These are phyloP conservation scores for Equus przewalskii DNA, from an alignment of 2,113 vertebrate species.

Conservation along the genomic window DNA sequence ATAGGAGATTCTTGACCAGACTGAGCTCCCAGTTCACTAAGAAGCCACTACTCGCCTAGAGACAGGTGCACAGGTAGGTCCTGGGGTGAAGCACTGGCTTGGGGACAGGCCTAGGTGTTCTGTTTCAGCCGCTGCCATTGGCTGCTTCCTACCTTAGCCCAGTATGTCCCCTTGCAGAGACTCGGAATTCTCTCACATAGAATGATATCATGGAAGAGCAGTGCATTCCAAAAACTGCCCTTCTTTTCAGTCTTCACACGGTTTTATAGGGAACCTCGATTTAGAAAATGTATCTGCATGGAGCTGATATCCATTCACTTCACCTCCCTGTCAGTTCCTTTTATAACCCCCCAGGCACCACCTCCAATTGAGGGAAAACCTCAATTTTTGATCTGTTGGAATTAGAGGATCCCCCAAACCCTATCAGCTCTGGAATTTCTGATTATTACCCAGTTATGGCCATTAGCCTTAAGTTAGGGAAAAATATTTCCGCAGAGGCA, in stretches of 20 bases:
- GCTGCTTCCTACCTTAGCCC: neutral
- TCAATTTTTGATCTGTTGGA: neutral
- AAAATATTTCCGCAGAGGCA: neutral
- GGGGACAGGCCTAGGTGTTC: neutral
- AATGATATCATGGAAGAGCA: neutral
- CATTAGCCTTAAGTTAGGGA: neutral
- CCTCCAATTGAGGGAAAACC: neutral
- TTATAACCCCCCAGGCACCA: neutral
- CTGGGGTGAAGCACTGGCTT: accelerated
- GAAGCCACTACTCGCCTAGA: accelerated
- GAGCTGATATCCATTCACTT: no score
- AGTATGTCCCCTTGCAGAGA: neutral
- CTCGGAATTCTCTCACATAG: neutral
- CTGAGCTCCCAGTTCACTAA: neutral
- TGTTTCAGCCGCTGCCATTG: neutral
- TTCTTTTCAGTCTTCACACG: neutral
- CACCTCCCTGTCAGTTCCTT: neutral
- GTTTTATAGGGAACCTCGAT: neutral
- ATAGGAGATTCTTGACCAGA: neutral
- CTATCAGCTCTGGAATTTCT: neutral
- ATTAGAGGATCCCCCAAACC: neutral
- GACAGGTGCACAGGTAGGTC: no score
- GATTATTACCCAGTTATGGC: neutral
- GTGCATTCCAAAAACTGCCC: neutral
- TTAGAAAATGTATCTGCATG: neutral